Percentiles rank a stretch among this genome's conserved stretches.
These are phyloP conservation scores for Istiophorus platypterus DNA, from an alignment of 2,113 vertebrate genomes.

Conservation along the genomic window DNA sequence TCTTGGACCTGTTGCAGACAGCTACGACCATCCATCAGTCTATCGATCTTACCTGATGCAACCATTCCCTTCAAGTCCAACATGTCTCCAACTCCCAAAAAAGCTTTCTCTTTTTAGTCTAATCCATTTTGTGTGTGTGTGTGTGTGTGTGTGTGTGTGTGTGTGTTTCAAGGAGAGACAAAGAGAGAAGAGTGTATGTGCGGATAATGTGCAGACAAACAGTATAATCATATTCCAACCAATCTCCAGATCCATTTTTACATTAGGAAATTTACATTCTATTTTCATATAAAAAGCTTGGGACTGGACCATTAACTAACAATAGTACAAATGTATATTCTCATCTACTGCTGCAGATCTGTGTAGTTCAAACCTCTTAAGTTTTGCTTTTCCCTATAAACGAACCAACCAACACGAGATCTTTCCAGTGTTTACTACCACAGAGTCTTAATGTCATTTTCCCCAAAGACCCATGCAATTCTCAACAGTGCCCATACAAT, in stretches of 20 bases:
- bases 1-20: conserved; percentile 29
- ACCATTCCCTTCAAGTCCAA: conserved; percentile 33
- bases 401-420: conserved; percentile 20
- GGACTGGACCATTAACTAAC: conserved; percentile 19
- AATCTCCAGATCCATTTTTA: conserved; percentile 20
- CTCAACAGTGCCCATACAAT: conserved; percentile 4
- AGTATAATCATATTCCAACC: conserved; percentile 18
- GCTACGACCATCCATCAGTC: conserved; percentile 50
- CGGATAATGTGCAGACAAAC: not conserved
- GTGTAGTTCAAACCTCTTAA: conserved; percentile 37
- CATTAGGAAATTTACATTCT: conserved; percentile 2
- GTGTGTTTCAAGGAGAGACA: not conserved
- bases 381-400: conserved; percentile 37
- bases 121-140: conserved; percentile 50
- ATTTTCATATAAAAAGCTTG: not conserved
- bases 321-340: conserved; percentile 6
- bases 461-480: conserved; percentile 15
- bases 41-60: conserved; percentile 67
- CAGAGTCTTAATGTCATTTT: conserved; percentile 27
- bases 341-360: conserved; percentile 16
- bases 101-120: conserved; percentile 58
- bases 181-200: not conserved
- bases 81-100: conserved; percentile 49
- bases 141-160: not conserved
- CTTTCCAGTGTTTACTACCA: conserved; percentile 29